phyloP scores from a whole-genome alignment of 2,888 invertebrate genomes.

The Drosophila eohydei region DNA sequence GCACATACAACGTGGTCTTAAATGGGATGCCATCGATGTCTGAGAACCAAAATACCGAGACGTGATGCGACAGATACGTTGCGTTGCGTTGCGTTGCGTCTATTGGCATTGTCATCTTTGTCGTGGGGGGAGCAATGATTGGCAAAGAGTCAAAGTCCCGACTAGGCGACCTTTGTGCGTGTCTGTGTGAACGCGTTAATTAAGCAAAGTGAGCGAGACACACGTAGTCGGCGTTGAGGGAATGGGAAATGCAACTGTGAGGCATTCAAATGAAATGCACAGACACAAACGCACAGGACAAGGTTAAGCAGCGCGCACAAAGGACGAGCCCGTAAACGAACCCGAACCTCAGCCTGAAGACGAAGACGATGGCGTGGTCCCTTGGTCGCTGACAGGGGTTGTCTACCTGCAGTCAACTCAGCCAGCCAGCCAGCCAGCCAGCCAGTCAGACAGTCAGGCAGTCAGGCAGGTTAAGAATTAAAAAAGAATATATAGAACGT shows the following conservation, averaged over 20 bases:
- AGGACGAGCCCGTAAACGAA: constrained; percentile 45
- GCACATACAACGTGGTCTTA: constrained; percentile 52
- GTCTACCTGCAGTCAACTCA: constrained; percentile 60
- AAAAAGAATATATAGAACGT: constrained; percentile 35
- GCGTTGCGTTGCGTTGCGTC: constrained; percentile 48
- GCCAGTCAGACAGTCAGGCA: background rate
- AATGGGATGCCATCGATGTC: constrained; percentile 51
- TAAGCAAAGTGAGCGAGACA: constrained; percentile 80
- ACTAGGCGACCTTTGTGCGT: constrained; percentile 65
- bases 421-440: constrained; percentile 5
- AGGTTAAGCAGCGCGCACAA: constrained; percentile 46
- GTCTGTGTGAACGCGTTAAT: constrained; percentile 71
- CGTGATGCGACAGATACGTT: constrained; percentile 73
- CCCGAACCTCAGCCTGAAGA: background rate
- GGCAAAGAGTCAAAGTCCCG: constrained; percentile 78
- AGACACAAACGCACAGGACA: constrained; percentile 29
- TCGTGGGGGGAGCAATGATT: constrained; percentile 68
- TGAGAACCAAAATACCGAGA: constrained; percentile 66
- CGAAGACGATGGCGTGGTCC: constrained; percentile 22
- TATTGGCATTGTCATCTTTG: constrained; percentile 67
- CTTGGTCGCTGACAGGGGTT: constrained; percentile 36
- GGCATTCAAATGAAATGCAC: constrained; percentile 76
- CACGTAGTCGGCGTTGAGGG: constrained; percentile 54
- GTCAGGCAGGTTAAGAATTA: constrained; percentile 20
- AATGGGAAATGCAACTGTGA: constrained; percentile 34